These are phyloP conservation scores for Aspiorhynchus laticeps DNA, from an alignment of 2,113 vertebrate genomes.

Conservation along the genomic window DNA sequence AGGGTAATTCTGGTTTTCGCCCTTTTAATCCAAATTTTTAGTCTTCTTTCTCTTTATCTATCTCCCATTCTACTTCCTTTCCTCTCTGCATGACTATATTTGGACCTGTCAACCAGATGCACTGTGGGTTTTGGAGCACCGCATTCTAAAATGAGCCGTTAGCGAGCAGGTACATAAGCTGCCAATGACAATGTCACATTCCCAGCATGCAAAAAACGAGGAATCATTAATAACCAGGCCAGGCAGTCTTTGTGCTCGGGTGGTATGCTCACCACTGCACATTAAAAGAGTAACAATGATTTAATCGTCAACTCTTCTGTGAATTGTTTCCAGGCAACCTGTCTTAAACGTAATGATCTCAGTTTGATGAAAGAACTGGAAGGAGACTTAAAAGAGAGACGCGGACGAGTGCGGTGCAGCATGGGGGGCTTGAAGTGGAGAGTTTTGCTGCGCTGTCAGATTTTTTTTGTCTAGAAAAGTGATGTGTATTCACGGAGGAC, in stretches of 20 bases:
- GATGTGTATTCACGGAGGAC: not conserved
- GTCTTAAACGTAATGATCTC: conserved; percentile 40
- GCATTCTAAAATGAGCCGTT: not conserved
- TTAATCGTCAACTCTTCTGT: conserved; percentile 43
- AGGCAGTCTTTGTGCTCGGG: not conserved
- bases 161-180: conserved; percentile 8
- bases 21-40: not conserved
- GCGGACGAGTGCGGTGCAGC: not conserved
- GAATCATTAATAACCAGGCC: conserved; percentile 31
- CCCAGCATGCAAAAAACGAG: conserved; percentile 32
- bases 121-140: not conserved
- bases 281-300: conserved; percentile 38
- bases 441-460: not conserved
- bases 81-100: conserved; percentile 26
- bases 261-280: not conserved
- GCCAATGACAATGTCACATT: conserved; percentile 33
- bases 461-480: conserved; percentile 10
- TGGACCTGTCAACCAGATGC: conserved; percentile 8
- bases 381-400: conserved; percentile 2
- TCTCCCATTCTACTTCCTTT: not conserved
- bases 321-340: conserved; percentile 49
- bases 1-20: not conserved
- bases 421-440: not conserved
- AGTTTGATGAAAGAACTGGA: conserved; percentile 20
- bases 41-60: not conserved